These are phyloP conservation scores for Cantharis flavilabris DNA, from an alignment of 2,888 invertebrate species.

Conservation along the genomic window DNA sequence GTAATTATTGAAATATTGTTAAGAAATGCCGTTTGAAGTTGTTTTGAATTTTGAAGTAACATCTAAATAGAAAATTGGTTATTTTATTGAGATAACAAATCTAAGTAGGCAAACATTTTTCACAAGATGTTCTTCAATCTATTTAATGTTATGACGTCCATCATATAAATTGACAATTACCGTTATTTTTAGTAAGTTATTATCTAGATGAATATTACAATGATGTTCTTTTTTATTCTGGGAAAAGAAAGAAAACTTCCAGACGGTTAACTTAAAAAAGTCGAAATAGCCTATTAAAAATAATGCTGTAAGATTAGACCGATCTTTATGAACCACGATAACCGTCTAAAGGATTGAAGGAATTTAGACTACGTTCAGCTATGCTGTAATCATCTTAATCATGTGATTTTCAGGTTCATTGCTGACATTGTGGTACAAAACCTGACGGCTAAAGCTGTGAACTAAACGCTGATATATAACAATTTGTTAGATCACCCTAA, in stretches of 20 bases:
- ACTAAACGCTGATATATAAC: neutral
- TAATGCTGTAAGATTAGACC: conserved; percentile 28
- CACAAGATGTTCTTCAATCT: neutral
- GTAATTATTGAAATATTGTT: no score
- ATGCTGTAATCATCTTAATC: conserved; percentile 34
- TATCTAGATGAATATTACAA: conserved; percentile 21
- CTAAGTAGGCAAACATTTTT: neutral
- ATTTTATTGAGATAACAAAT: neutral
- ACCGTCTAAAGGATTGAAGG: conserved; percentile 15
- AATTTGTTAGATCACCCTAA: neutral
- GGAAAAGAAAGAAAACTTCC: conserved; percentile 23
- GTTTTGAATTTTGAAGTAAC: neutral
- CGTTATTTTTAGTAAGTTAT: neutral
- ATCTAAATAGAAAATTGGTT: neutral
- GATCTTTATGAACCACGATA: conserved; percentile 26
- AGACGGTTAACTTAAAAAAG: conserved; percentile 28
- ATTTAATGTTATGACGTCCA: neutral
- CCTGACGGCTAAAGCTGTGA: conserved; percentile 1
- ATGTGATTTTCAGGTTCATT: conserved; percentile 34
- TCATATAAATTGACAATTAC: neutral
- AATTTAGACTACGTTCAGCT: conserved; percentile 26
- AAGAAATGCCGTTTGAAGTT: no score
- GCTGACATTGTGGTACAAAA: conserved; percentile 20
- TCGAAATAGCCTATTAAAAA: conserved; percentile 29
- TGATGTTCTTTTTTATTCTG: conserved; percentile 13